These are phyloP conservation scores for Leptinotarsa juncta DNA, from an alignment of 2,888 invertebrate species.

Conservation along the genomic window DNA sequence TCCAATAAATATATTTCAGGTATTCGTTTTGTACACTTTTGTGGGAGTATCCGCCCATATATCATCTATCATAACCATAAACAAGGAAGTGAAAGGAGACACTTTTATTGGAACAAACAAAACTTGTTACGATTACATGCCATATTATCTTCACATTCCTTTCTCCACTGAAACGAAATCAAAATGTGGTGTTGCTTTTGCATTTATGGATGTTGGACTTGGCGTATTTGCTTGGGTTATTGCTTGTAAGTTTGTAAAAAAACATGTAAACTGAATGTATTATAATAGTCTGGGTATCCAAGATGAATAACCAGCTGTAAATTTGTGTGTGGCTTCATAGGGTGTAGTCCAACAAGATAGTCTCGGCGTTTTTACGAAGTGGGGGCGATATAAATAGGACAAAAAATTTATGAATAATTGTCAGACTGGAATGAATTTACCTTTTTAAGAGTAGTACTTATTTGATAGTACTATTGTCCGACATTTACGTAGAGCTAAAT, in stretches of 20 bases:
- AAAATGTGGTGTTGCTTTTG: conserved; percentile 40
- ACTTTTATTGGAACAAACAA: conserved; percentile 40
- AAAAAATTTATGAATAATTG: too few relatives aligned
- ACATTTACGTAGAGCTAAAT: too few relatives aligned
- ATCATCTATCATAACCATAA: conserved; percentile 39
- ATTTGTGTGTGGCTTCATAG: too few relatives aligned
- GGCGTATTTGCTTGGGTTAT: conserved; percentile 44
- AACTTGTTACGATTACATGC: conserved; percentile 44
- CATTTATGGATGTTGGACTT: conserved; percentile 46
- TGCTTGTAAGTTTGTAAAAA: conserved; percentile 39
- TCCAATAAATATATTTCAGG: conserved; percentile 24
- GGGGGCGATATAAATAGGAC: too few relatives aligned
- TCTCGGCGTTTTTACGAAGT: too few relatives aligned
- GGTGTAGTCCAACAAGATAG: too few relatives aligned
- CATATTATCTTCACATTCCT: conserved; percentile 46
- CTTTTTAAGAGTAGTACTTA: too few relatives aligned
- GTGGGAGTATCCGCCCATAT: conserved; percentile 47
- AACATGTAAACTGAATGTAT: too few relatives aligned
- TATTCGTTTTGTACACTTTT: conserved; percentile 43
- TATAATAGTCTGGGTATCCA: too few relatives aligned
- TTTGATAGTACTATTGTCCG: too few relatives aligned
- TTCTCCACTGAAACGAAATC: conserved; percentile 39
- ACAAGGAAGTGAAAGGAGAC: conserved; percentile 35
- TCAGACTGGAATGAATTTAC: too few relatives aligned
- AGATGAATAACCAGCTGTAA: too few relatives aligned